Base-by-base conservation (phyloP, 2,113 vertebrate species). In the Callopanchax toddi region DNA sequence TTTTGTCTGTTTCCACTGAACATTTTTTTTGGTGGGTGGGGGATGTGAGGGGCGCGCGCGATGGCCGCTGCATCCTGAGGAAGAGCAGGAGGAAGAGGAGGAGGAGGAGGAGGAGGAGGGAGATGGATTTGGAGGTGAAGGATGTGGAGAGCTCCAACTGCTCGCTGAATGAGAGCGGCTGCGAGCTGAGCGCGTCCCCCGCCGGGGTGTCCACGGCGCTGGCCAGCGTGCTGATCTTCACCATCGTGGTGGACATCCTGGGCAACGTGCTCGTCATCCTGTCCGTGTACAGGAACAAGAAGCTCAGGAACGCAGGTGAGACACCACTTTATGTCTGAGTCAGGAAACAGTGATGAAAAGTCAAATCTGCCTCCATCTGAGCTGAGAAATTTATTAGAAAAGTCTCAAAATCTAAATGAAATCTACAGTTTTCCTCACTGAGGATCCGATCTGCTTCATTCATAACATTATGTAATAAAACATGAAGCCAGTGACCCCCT, bases 231-330 rank as follows among this genome's bases (percentile, higher is more conserved):
- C 93, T 94, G 75, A 93, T 94, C 85, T 88, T 94, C 86, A 94
- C 93, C 83, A 93, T 93, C 63, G 90, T 93, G 82, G 93, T 89
- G 5, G 93, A 94, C 87, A 86, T 95, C 42, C 74, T 94, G 68
- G 93, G 94, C 39, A 94, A 95, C 63, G 80, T 89, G 25, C 84
- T 94, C 73, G 93, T 93, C 67, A 94, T 94, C 61, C 75, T 93
- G 44, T 93, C 93, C 17, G 94, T 95, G 61, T 91, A 89, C 71
- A 89, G 93, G 76, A 94, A 95, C 87, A 94, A 92, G 61, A 94
- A 94, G 74, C 93, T 94, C 26, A 89, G 93, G 79, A 94, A 94
- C 69, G 89, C 93, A 88, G 93, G 93, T 94, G 73, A 88, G 90
- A 21, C 26, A 32, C 6, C 29, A 32, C 26, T 46, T 16, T 40